Base-by-base conservation (phyloP, 2,113 vertebrate species). In the Pseudorasbora parva region DNA sequence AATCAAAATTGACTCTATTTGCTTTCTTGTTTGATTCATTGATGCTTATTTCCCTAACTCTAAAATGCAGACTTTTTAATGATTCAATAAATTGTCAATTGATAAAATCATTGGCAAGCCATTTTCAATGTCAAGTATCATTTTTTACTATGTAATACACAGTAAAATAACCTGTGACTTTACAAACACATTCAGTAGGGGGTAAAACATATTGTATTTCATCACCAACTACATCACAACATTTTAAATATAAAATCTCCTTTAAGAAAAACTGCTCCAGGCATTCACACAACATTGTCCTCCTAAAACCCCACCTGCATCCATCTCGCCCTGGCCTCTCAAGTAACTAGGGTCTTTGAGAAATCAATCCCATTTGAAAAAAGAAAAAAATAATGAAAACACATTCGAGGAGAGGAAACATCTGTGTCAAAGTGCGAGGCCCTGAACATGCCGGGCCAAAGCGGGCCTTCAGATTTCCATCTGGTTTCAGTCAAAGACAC, bases 401-500 rank as follows among this genome's bases (percentile, higher is more conserved):
- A 86, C 25, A 85, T 49, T 49, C 8, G 84, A 77, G 68, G 80
- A 88, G 84, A 86, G 82, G 84, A 93, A 92, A 91, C 88, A 91
- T 89, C 84, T 91, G 89, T 82, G 86, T 89, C 85, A 82, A 78
- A 80, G 71, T 81, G 85, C 75, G 12, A 51, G 82, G 88, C 84
- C 87, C 86, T 41, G 71, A 90, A 80, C 82, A 88, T 0, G 56
- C 73, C 37, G 84, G 83, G 71, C 57, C 84, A 78, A 21, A 59
- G 79, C 23, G 2, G 17, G 27, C 19, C 5, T 64, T 81, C 83
- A 72, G 25, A 68, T 77, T 78, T 64, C 83, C 88, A 89, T 89
- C 90, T 89, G 90, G 81, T 86, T 86, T 71, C 37, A 69, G 74
- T 78, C 72, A 85, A 45, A 43, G 59, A 43, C 30, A 54, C 33